Conservation (phyloP, 1,140 invertebrate species). For the Euwallacea similis region DNA sequence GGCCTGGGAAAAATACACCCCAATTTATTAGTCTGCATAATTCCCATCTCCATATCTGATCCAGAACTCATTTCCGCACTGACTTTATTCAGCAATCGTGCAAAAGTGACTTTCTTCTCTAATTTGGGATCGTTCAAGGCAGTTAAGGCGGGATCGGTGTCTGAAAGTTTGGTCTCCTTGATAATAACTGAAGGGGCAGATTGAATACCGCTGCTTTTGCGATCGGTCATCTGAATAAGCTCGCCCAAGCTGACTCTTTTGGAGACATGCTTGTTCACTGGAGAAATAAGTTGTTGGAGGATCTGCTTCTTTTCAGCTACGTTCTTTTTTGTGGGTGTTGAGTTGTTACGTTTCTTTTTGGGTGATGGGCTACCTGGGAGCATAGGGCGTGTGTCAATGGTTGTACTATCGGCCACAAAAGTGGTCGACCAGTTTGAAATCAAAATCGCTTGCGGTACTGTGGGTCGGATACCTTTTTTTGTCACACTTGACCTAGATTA, state of each 20-base stretch:
- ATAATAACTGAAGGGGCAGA: conserved; percentile 35
- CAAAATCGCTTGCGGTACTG: no score
- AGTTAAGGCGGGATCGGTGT: conserved; percentile 55
- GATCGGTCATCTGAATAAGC: conserved; percentile 68
- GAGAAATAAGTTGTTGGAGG: conserved; percentile 68
- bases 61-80: conserved; percentile 69
- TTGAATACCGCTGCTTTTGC: conserved; percentile 50
- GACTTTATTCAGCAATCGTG: conserved; percentile 70
- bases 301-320: conserved; percentile 74
- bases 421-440: no score
- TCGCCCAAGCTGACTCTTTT: conserved; percentile 67
- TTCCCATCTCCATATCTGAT: conserved; percentile 64
- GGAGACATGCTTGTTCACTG: conserved; percentile 54
- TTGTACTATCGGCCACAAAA: no score
- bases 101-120: conserved; percentile 77
- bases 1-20: conserved; percentile 53
- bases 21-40: conserved; percentile 51
- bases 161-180: conserved; percentile 62
- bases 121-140: conserved; percentile 65
- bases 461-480: no score
- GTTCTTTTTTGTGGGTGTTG: conserved; percentile 68
- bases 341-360: conserved; percentile 72
- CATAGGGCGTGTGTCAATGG: conserved; percentile 3
- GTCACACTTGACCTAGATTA: no score
- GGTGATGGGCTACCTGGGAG: conserved; percentile 67